Base-by-base conservation (phyloP, 2,888 invertebrate genomes). In the Ommatoiulus sabulosus region DNA sequence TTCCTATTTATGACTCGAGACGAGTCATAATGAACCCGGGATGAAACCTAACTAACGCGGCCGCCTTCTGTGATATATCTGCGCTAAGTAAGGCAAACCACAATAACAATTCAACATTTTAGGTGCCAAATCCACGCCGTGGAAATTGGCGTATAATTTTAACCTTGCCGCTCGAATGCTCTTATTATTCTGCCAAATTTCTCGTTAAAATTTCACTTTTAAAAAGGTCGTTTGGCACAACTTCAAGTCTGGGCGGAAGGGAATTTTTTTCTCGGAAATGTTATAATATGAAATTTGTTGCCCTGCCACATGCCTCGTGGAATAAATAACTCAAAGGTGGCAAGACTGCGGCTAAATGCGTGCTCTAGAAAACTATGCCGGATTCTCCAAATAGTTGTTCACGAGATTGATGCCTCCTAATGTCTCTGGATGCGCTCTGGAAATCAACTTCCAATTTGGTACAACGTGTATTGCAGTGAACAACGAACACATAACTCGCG, bases 251-350 rank as follows among this genome's bases (percentile, higher is more conserved):
- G 24, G 24, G 24, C 72, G 72, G 20, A 72, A 72, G 72, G 24
- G 24, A 10, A 20, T 6, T 72, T 24, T 20, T 20, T 72, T 72
- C 35, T 35, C 35, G 5, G 24, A 72, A 24, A 24, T 20, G 72
- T 10, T 72, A 35, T n/a, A 72, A 72, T 72, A 72, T 24, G 72
- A 72, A 72, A 72, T 72, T 72, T 72, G 72, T 72, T 72, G 72
- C 72, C 24, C 20, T 72, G 72, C 24, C 20, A 72, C 72, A 72
- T 72, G 24, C 10, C 72, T 8, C 24, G 24, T 72, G 72, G 24
- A 72, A 72, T 72, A 72, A 72, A 72, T 72, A 72, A 72, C 72
- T 72, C 72, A 72, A 24, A 72, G 72, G 72, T 72, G 72, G 72
- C 24, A 72, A 72, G 10, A 72, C 20, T 72, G 20, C 4, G 6